Base-by-base conservation (phyloP, 1,140 invertebrate genomes). In the Campodea augens region DNA sequence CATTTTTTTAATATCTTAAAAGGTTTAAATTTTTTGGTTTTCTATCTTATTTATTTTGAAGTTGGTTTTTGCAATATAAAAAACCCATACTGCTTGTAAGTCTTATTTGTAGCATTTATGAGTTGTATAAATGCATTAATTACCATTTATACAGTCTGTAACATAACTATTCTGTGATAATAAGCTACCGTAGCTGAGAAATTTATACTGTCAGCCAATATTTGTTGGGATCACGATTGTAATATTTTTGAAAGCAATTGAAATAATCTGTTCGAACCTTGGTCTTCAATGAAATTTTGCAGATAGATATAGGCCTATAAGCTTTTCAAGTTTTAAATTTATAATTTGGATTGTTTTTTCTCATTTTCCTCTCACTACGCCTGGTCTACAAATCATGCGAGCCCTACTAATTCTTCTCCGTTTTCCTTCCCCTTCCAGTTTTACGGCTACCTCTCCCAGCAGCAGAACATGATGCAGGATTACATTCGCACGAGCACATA, bases 391-490 rank as follows among this genome's bases (percentile, higher is more conserved):
- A 38, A 44, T 5, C 12, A 20, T 10, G 15, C 25, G 22, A 10
- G 23, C 5, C n/a, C 29, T 32, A 23, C n/a, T 15, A 21, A 15
- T 41, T 23, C 3, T 40, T 27, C 18, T 32, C n/a, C 4, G 29
- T 24, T 40, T 40, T 36, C 41, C 20, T 49, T 49, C 50, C 45
- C 51, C 21, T 61, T 90, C 57, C 78, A 98, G 70, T 98, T 98
- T 66, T 98, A 98, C 66, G 91, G 93, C 44, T 98, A 96, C 67
- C 66, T 99, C 44, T 96, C 90, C 39, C 95, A 99, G 61, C 95
- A 99, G 64, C 95, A 99, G 66, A 99, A 99, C 59, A 98, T 99
- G 95, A 90, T 98, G 84, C 86, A 90, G 69, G 95, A 98, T 65
- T 98, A 95, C 61, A 89, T 98, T 39, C 71, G 95, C 51, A 99